phyloP scores from a whole-genome alignment of 2,113 vertebrate species.

The Ochotona curzoniae region DNA sequence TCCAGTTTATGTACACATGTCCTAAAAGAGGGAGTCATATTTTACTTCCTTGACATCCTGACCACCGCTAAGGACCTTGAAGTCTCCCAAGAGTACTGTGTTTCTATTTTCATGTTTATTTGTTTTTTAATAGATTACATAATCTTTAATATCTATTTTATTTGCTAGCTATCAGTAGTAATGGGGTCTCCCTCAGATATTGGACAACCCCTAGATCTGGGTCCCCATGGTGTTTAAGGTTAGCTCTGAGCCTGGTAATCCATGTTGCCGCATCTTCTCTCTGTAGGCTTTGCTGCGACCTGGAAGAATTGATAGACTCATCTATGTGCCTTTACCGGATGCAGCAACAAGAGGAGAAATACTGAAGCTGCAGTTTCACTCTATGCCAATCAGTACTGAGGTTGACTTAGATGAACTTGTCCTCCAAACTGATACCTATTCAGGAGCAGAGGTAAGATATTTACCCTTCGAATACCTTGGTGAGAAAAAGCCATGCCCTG shows the following conservation, averaged over 20 bases:
- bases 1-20: not conserved
- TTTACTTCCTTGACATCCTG: not conserved
- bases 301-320: conserved; percentile 95
- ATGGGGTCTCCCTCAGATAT: not conserved
- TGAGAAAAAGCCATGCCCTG: not conserved
- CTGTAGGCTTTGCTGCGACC: conserved; percentile 96
- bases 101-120: not conserved
- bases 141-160: not conserved
- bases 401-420: conserved; percentile 90
- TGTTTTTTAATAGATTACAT: not conserved
- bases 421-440: conserved; percentile 90
- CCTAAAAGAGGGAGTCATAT: not conserved
- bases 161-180: not conserved
- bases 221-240: not conserved
- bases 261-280: not conserved
- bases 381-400: conserved; percentile 89
- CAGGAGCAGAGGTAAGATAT: conserved; percentile 95
- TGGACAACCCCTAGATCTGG: not conserved
- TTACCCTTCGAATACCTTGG: not conserved
- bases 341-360: conserved; percentile 91
- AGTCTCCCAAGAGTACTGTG: not conserved
- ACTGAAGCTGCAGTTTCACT: conserved; percentile 91
- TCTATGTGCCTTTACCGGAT: conserved; percentile 96
- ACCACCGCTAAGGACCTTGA: not conserved
- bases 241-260: not conserved